These are phyloP conservation scores for Drosophila sordidapex DNA, from an alignment of 2,888 invertebrate species.

Conservation along the genomic window DNA sequence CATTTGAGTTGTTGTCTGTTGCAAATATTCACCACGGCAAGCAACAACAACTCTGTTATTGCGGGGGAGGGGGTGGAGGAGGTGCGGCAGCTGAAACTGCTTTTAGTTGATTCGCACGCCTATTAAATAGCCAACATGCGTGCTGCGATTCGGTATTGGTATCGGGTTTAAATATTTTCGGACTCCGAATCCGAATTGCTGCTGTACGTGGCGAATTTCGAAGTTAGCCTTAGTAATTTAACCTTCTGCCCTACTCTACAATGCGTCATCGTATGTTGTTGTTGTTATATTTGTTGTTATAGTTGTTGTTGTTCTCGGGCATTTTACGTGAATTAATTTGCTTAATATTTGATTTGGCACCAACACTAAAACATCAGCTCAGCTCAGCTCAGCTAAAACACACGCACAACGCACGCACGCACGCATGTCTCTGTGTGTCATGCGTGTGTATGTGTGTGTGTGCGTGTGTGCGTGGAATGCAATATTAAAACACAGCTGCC, in stretches of 20 bases:
- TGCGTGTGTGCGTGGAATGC: conserved; percentile 32
- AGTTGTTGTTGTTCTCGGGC: conserved; percentile 12
- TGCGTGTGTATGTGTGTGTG: conserved; percentile 1
- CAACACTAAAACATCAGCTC: conserved; percentile 25
- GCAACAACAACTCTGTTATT: conserved; percentile 51
- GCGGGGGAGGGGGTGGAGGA: conserved; percentile 20
- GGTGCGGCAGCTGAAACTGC: conserved; percentile 29
- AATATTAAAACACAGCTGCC: conserved; percentile 47
- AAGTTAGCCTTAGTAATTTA: conserved; percentile 70
- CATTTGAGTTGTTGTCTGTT: conserved; percentile 41
- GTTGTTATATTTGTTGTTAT: conserved; percentile 19
- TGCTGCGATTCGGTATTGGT: conserved; percentile 60
- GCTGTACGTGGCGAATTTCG: conserved; percentile 76
- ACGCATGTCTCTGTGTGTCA: conserved; percentile 4
- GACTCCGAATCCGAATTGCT: conserved; percentile 65
- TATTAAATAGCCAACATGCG: conserved; percentile 67
- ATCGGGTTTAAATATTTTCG: conserved; percentile 55
- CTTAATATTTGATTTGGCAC: conserved; percentile 67
- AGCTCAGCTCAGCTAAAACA: conserved; percentile 13
- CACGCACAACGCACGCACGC: conserved; percentile 20
- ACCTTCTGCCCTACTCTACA: conserved; percentile 82
- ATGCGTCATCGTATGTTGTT: conserved; percentile 81
- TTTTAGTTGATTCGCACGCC: conserved; percentile 58
- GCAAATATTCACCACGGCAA: conserved; percentile 42
- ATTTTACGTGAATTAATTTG: conserved; percentile 59